Evolutionary conservation across 2,888 invertebrate genomes (phyloP).

Genomic region (Slavum lentiscoides): DNA sequence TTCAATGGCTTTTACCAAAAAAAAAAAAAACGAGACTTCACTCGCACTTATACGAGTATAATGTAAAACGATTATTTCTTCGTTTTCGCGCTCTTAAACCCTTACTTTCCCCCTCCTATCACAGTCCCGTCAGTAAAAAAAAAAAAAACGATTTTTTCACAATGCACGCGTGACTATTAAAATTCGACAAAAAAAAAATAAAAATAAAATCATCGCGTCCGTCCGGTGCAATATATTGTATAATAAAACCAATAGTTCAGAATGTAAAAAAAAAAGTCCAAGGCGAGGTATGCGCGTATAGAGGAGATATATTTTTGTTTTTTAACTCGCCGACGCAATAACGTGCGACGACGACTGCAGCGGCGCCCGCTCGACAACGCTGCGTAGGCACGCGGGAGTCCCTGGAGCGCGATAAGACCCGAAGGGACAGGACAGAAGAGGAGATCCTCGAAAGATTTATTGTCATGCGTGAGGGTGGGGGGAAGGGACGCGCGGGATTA

Average conservation of each 20-base stretch:
- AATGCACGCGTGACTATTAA: no score
- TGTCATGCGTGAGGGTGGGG: not conserved
- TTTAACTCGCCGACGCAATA: constrained; percentile 12
- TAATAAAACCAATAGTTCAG: not conserved
- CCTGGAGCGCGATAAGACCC: constrained; percentile 26
- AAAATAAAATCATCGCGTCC: no score
- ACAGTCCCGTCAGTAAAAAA: no score
- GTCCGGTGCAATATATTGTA: no score
- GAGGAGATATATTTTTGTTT: constrained; percentile 23
- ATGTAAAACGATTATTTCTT: not conserved
- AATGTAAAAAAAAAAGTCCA: not conserved
- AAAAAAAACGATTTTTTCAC: no score
- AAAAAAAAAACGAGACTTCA: constrained; percentile 14
- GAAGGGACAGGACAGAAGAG: not conserved
- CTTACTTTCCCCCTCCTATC: not conserved
- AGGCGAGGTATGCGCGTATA: not conserved
- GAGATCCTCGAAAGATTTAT: constrained; percentile 14
- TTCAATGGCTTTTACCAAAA: constrained; percentile 40
- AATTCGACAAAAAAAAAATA: no score
- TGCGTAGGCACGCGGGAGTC: not conserved
- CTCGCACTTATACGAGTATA: not conserved
- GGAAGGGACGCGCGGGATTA: not conserved
- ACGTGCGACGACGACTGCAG: not conserved
- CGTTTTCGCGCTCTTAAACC: not conserved
- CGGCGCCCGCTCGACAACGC: constrained; percentile 5